Percentiles rank a stretch among this genome's conserved stretches.
Evolutionary conservation across 2,113 vertebrate species (phyloP).

Genomic region (Numenius arquata): DNA sequence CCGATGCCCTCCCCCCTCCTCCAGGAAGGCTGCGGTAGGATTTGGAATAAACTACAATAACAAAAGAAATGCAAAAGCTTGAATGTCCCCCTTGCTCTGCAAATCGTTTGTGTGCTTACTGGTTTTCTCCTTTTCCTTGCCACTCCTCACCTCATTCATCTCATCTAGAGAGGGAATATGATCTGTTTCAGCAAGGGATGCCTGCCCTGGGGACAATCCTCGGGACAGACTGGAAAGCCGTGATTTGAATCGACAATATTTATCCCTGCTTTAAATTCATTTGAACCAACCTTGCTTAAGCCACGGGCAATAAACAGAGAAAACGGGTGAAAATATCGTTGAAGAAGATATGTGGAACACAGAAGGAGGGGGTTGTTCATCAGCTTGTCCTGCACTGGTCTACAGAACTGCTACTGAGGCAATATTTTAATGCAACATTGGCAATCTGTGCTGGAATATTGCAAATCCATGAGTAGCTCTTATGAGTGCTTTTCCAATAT

Average conservation of each 20-base stretch:
- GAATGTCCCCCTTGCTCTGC: not conserved
- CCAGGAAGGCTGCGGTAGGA: not conserved
- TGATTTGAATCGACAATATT: not conserved
- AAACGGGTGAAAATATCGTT: not conserved
- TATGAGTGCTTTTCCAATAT: constrained; percentile 51
- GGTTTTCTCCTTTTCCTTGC: not conserved
- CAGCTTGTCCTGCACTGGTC: not conserved
- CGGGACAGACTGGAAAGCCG: not conserved
- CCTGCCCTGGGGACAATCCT: not conserved
- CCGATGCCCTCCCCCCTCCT: not conserved
- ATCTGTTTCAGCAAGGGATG: not conserved
- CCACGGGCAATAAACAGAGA: not conserved
- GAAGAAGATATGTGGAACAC: not conserved
- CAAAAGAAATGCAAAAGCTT: constrained; percentile 36
- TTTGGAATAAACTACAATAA: constrained; percentile 23
- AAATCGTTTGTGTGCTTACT: not conserved
- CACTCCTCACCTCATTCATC: not conserved
- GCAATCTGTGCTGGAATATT: constrained; percentile 42
- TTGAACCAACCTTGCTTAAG: not conserved
- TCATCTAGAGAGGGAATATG: not conserved
- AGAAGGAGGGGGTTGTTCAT: not conserved
- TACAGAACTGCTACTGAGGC: constrained; percentile 47
- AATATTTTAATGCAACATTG: constrained; percentile 53
- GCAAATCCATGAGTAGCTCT: constrained; percentile 42
- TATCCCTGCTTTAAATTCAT: constrained; percentile 18